Evolutionary conservation across 1,140 invertebrate species (phyloP).

Genomic region (Dendrolimus punctatus): DNA sequence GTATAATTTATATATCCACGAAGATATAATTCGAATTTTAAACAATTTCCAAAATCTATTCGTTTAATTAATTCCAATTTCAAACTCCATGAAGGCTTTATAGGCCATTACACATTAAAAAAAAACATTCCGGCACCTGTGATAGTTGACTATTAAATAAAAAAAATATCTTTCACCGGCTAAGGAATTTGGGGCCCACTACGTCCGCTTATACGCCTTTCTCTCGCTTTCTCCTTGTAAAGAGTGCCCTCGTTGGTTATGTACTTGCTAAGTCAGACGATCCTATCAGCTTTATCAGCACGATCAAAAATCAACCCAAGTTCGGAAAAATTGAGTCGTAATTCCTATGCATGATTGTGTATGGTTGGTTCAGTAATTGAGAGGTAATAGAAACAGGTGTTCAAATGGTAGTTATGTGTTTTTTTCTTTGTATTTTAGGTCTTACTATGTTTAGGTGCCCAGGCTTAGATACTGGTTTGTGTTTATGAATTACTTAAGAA

Average conservation of each 20-base stretch:
- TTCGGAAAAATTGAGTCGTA: not conserved
- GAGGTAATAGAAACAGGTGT: slow-evolving; percentile 17
- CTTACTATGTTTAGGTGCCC: slow-evolving; percentile 15
- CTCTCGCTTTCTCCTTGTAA: slow-evolving; percentile 41
- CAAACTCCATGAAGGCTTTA: not conserved
- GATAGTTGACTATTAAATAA: slow-evolving; percentile 7
- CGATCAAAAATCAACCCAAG: slow-evolving; percentile 6
- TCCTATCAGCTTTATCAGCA: slow-evolving; percentile 6
- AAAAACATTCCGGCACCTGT: slow-evolving; percentile 9
- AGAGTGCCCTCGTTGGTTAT: slow-evolving; percentile 26
- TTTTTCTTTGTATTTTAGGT: slow-evolving; percentile 21
- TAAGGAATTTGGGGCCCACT: slow-evolving; percentile 35
- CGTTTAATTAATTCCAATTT: too few species aligned
- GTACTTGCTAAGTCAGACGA: slow-evolving; percentile 9
- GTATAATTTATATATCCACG: too few species aligned
- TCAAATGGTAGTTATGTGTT: slow-evolving; percentile 3
- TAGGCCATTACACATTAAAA: not conserved
- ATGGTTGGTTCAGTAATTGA: not conserved
- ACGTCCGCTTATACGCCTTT: slow-evolving; percentile 34
- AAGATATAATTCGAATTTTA: not conserved
- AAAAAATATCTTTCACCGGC: slow-evolving; percentile 37
- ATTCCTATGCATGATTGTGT: not conserved
- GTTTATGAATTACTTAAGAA: too few species aligned
- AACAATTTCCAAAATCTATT: not conserved
- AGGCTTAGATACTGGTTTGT: not conserved